Conservation (phyloP, 37 sponge, comb jelly and placozoan genomes). For the Ephydatia muelleri region DNA sequence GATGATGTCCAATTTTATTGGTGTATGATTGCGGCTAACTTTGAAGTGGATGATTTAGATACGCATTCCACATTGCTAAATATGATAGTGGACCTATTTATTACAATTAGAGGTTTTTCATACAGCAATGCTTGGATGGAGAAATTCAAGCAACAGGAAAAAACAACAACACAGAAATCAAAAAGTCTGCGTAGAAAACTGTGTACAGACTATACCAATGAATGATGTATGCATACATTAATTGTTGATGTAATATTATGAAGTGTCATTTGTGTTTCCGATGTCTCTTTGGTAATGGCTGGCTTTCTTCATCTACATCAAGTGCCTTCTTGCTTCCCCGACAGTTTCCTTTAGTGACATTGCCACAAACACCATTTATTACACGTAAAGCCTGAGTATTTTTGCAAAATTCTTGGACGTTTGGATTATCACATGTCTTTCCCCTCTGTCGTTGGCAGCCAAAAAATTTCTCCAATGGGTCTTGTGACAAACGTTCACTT, state of each 20-base stretch:
- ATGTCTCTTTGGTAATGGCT: neutral
- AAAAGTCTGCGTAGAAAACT: conserved; percentile 33
- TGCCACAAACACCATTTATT: conserved; percentile 22
- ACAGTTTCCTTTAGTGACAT: conserved; percentile 27
- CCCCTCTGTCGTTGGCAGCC: conserved; percentile 48
- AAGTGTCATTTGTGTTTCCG: neutral
- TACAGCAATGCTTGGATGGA: conserved; percentile 37
- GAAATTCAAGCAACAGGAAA: conserved; percentile 29
- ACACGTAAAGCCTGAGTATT: conserved; percentile 56
- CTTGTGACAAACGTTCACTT: conserved; percentile 36
- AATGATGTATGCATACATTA: conserved; percentile 13
- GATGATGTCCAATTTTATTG: conserved; percentile 32
- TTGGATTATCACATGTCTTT: conserved; percentile 45
- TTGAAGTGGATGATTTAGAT: conserved; percentile 13
- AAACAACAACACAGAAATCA: conserved; percentile 39
- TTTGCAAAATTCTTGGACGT: conserved; percentile 44
- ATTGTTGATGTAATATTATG: neutral
- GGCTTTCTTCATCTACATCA: conserved; percentile 2
- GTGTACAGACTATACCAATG: neutral
- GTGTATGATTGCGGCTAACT: conserved; percentile 12
- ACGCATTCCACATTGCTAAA: conserved; percentile 12
- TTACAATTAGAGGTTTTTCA: conserved; percentile 51
- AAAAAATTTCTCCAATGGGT: conserved; percentile 55
- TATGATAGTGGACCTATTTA: conserved; percentile 26
- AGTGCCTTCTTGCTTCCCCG: conserved; percentile 28